Percentiles rank a stretch among this genome's conserved stretches.
Evolutionary conservation across 2,797 vertebrate species (phyloP).

Genomic region (Enteromius fasciolatus): DNA sequence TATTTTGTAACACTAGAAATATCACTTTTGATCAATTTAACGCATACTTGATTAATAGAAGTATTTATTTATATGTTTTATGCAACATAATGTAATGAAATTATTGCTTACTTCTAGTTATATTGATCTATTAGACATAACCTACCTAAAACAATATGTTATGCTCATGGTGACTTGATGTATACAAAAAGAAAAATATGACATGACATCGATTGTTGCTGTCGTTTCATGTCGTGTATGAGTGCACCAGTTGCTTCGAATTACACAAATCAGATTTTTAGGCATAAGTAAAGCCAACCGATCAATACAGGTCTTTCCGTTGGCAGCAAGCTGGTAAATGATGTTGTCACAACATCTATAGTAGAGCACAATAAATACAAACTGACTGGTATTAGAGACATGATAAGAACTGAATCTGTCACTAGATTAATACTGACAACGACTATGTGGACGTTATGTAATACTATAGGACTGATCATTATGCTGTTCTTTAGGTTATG

Average conservation of each 20-base stretch:
- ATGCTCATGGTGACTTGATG: neutral
- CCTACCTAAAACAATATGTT: neutral
- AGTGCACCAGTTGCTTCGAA: neutral
- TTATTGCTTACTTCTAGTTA: neutral
- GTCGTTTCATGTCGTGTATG: neutral
- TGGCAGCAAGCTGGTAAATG: conserved; percentile 3
- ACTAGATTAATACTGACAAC: neutral
- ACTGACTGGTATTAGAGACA: conserved; percentile 11
- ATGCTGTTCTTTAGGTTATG: neutral
- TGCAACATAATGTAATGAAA: neutral
- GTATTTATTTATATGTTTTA: neutral
- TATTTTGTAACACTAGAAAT: neutral
- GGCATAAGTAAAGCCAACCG: neutral
- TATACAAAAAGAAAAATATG: neutral
- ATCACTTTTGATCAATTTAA: neutral
- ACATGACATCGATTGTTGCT: neutral
- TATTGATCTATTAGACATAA: neutral
- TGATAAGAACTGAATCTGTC: neutral
- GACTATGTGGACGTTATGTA: neutral
- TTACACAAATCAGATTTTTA: neutral
- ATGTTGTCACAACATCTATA: conserved; percentile 10
- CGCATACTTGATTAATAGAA: neutral
- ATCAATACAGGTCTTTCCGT: neutral
- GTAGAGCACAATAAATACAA: neutral
- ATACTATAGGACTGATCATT: neutral